Conservation (phyloP, 2,113 vertebrate species). For the Pollimyrus isidori region DNA sequence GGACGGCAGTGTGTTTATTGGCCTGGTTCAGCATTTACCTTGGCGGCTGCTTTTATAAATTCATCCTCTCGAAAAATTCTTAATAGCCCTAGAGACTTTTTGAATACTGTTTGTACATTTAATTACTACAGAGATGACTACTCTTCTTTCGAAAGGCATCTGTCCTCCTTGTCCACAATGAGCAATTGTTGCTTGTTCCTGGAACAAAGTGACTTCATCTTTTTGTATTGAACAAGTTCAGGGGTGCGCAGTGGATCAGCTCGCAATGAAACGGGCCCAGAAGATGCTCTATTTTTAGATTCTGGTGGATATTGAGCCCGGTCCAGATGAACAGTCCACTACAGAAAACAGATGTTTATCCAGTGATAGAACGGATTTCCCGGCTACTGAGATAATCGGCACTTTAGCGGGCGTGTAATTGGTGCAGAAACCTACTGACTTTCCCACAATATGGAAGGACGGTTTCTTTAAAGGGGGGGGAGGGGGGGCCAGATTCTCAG, state of each 20-base stretch:
- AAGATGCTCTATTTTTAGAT: background rate
- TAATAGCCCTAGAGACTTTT: background rate
- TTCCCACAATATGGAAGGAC: background rate
- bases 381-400: conserved; percentile 15
- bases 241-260: too few relatives aligned
- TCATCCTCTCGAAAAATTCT: background rate
- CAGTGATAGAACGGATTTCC: background rate
- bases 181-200: background rate
- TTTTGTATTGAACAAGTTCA: background rate
- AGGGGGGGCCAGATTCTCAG: background rate
- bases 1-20: background rate
- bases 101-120: background rate
- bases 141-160: background rate
- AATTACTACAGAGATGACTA: background rate
- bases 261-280: background rate
- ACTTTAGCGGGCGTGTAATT: conserved; percentile 3
- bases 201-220: background rate
- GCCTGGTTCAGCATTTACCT: background rate
- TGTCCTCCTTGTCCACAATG: background rate
- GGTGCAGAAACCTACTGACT: background rate
- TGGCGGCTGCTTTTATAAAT: background rate
- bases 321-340: background rate
- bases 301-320: background rate
- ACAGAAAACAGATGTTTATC: conserved; percentile 1
- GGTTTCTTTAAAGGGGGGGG: background rate